phyloP scores from a whole-genome alignment of 2,797 vertebrate genomes.

The Myotis myotis region DNA sequence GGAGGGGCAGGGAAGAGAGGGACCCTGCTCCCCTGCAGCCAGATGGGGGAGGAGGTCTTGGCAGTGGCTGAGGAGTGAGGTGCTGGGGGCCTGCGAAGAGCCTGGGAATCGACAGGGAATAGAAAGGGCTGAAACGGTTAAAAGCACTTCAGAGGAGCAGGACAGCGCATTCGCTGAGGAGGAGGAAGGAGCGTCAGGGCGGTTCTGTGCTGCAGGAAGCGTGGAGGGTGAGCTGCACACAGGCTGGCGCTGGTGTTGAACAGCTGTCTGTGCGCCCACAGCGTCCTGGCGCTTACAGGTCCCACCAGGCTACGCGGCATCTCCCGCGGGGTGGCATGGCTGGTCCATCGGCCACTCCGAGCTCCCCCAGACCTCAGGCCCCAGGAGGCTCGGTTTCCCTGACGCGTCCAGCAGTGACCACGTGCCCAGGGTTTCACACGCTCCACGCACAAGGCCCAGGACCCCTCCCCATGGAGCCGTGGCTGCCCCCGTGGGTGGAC shows the following conservation, averaged over 20 bases:
- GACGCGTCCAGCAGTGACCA: background rate
- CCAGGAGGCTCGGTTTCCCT: background rate
- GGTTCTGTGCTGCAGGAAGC: no score
- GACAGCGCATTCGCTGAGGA: background rate
- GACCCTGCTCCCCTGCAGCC: no score
- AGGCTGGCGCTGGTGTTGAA: background rate
- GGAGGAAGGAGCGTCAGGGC: background rate
- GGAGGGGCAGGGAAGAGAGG: background rate
- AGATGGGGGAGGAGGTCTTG: background rate
- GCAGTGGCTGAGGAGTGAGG: background rate
- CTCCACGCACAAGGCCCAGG: background rate
- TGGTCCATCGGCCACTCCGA: background rate
- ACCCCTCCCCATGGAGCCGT: background rate
- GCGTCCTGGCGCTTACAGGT: background rate
- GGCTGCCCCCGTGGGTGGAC: background rate
- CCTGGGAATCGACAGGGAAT: background rate
- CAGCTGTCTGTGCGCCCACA: rapidly evolving
- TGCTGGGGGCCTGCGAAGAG: background rate
- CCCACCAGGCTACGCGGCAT: rapidly evolving
- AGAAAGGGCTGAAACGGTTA: background rate
- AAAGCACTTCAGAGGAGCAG: background rate
- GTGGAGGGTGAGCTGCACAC: rapidly evolving
- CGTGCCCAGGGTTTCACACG: background rate
- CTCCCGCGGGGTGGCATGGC: rapidly evolving
- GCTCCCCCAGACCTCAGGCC: background rate